Evolutionary conservation across 2,797 vertebrate species (phyloP), one percentile per base, ranked within the genome.

Genomic region (Chelonia mydas): DNA sequence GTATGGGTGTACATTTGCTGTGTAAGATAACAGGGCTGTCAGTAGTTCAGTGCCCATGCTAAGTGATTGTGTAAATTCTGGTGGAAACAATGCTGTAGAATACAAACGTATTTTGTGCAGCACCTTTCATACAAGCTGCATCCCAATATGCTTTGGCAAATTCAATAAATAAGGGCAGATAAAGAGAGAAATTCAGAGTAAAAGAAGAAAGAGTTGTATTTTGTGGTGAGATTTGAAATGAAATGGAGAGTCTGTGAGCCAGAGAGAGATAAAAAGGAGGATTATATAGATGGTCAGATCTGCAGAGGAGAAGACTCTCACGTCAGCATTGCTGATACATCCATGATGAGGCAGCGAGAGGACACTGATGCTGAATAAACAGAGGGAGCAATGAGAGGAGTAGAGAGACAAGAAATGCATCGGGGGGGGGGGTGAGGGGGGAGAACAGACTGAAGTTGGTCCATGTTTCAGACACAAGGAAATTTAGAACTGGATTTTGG

Each of bases 21-120:
- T 93, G 37, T 81, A 74, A 91, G 59, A 84, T 76, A 84, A 1
- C 17, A 85, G 49, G 90, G 59, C 55, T 95, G 61, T 94, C 68
- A 55, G 47, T 89, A 59, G 28, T 72, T 97, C 1, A 1, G 49
- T 90, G 53, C 47, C 45, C 86, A 11, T 83, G 76, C 47, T 49
- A 68, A 82, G 3, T 87, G 6, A 27, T 61, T 90, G 37, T 84
- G 25, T 88, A 81, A 86, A 86, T 89, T 84, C 76, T 91, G 50
- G 90, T 88, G 81, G 57, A 91, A 85, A 88, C 72, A 49, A 55
- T 59, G 47, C 11, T 92, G 19, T 74, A 33, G 54, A 85, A 74
- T 77, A n/a, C 82, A 85, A 21, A 47, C 87, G 19, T 27, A 10
- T 87, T 97, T 91, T 55, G 27, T 88, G n/a, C 77, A 76, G 51